Percentiles rank a stretch among this genome's conserved stretches.
Conservation (phyloP, 1,140 invertebrate species). For the Zaprionus lachaisei region DNA sequence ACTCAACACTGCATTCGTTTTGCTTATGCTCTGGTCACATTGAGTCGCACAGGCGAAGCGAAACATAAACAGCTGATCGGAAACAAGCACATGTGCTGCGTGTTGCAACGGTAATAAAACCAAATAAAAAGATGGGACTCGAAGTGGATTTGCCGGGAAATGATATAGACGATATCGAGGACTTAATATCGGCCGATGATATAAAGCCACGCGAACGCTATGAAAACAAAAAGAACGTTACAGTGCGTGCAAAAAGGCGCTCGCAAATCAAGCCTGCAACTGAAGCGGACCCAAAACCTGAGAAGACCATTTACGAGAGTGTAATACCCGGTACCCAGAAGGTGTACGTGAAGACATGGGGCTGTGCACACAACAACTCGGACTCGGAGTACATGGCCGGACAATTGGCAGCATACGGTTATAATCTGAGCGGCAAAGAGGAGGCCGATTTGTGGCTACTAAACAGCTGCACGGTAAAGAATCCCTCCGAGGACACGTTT, state of each 20-base stretch:
- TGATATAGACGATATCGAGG: slow-evolving; percentile 89
- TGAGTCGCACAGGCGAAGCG: neutral
- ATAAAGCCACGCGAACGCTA: slow-evolving; percentile 91
- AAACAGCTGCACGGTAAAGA: slow-evolving; percentile 99
- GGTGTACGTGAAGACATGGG: slow-evolving; percentile 98
- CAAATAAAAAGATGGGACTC: slow-evolving; percentile 39
- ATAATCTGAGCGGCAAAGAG: slow-evolving; percentile 92
- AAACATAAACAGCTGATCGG: slow-evolving; percentile 61
- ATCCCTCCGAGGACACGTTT: slow-evolving; percentile 98
- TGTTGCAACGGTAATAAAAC: slow-evolving; percentile 13
- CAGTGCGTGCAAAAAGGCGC: slow-evolving; percentile 87
- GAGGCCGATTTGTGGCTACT: slow-evolving; percentile 97
- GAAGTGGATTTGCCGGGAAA: slow-evolving; percentile 57
- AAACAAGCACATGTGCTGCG: slow-evolving; percentile 56
- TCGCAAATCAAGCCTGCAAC: slow-evolving; percentile 50
- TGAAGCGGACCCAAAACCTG: slow-evolving; percentile 44
- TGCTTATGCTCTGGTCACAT: slow-evolving; percentile 30
- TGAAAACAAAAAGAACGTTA: slow-evolving; percentile 88
- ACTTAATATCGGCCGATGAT: slow-evolving; percentile 91
- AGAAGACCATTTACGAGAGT: slow-evolving; percentile 85
- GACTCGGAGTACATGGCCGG: slow-evolving; percentile 99
- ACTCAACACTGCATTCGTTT: slow-evolving; percentile 33
- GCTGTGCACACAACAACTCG: slow-evolving; percentile 98
- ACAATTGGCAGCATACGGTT: slow-evolving; percentile 94
- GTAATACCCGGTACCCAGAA: slow-evolving; percentile 95